Conservation (phyloP, 2,888 invertebrate genomes). For the Branchipolynoe longqiensis region DNA sequence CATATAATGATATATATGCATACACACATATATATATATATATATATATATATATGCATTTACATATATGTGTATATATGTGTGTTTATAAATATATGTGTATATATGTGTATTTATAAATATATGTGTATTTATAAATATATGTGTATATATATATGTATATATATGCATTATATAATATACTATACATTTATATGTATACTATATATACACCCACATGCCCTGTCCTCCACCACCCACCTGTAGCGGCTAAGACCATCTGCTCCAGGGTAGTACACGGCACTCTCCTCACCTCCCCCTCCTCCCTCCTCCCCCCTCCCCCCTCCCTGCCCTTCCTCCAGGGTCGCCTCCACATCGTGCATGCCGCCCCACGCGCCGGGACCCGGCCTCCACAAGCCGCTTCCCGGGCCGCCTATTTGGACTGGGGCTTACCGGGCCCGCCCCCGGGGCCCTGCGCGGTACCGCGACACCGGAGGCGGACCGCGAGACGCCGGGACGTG, state of each 20-base stretch:
- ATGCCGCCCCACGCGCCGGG: conserved; percentile 7
- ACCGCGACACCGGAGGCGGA: conserved; percentile 20
- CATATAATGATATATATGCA: too few species aligned
- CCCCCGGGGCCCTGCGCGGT: not conserved
- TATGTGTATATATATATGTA: too few species aligned
- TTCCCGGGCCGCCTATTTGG: not conserved
- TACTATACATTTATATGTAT: too few species aligned
- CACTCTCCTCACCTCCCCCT: not conserved
- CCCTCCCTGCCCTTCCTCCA: not conserved
- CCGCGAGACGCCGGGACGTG: conserved; percentile 13
- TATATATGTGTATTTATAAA: too few species aligned
- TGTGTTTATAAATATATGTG: too few species aligned
- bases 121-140: too few species aligned
- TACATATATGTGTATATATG: too few species aligned
- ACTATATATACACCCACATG: too few species aligned
- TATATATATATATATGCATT: too few species aligned
- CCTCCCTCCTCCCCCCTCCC: not conserved
- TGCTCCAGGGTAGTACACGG: not conserved
- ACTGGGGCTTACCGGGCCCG: not conserved
- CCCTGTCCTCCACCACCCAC: not conserved
- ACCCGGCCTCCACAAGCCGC: conserved; percentile 36
- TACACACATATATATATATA: too few species aligned
- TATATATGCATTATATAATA: too few species aligned
- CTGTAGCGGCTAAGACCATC: not conserved
- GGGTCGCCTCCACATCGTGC: not conserved